phyloP scores from a whole-genome alignment of 2,113 vertebrate genomes.

The Ammospiza nelsoni region DNA sequence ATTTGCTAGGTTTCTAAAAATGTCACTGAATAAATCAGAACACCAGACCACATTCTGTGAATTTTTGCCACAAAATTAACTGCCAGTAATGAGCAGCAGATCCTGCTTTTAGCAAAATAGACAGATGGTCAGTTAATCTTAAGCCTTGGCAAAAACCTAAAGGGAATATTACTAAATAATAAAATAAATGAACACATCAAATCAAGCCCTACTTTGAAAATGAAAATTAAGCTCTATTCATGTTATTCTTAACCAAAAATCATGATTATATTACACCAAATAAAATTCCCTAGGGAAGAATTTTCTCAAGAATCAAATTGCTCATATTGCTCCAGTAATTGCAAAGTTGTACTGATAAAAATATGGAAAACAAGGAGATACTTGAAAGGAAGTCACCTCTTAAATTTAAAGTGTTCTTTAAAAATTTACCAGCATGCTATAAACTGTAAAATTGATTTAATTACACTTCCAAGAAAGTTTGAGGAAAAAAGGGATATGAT shows the following conservation, averaged over 20 bases:
- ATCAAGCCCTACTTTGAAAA: not conserved
- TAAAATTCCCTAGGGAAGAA: not conserved
- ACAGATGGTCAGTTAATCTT: conserved; percentile 48
- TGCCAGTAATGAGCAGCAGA: not conserved
- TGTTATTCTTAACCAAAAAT: not conserved
- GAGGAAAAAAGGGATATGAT: not conserved
- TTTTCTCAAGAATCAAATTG: not conserved
- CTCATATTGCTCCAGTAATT: not conserved
- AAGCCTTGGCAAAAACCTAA: not conserved
- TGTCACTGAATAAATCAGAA: conserved; percentile 14
- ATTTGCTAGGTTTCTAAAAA: not conserved
- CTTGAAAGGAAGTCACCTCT: not conserved
- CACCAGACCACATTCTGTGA: not conserved
- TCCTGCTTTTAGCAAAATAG: conserved; percentile 1
- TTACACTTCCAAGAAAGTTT: not conserved
- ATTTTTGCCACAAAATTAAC: conserved; percentile 34
- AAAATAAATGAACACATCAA: conserved; percentile 25
- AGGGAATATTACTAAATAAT: conserved; percentile 1
- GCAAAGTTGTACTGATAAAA: not conserved
- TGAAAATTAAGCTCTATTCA: not conserved
- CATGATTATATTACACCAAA: not conserved
- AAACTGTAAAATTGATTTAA: not conserved
- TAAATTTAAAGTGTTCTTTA: not conserved
- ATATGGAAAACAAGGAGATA: not conserved
- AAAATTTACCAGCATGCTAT: not conserved